phyloP scores from a whole-genome alignment of 2,113 vertebrate species.

The Psophia crepitans region DNA sequence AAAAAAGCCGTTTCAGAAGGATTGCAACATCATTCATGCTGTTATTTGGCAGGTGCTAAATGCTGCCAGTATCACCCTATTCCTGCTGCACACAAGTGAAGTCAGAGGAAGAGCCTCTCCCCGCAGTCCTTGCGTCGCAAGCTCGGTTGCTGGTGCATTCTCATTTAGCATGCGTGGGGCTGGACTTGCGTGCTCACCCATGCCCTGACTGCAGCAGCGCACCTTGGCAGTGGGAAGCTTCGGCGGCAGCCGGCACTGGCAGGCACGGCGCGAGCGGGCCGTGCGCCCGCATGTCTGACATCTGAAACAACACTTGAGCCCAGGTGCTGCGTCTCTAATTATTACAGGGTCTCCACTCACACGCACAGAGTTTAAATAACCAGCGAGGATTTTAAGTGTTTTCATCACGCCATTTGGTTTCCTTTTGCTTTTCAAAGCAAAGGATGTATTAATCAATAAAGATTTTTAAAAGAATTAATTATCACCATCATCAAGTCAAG shows the following conservation, averaged over 20 bases:
- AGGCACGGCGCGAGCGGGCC: neutral
- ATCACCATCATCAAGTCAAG: slow-evolving; percentile 62
- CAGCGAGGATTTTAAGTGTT: neutral
- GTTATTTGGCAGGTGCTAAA: neutral
- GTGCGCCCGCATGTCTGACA: neutral
- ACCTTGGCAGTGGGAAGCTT: neutral
- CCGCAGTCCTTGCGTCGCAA: rapidly evolving
- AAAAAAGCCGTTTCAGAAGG: neutral
- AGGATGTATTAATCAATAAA: slow-evolving; percentile 66
- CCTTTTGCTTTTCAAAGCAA: slow-evolving; percentile 50
- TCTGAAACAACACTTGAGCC: neutral
- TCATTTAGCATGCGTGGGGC: neutral
- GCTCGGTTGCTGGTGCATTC: rapidly evolving
- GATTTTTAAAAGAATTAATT: slow-evolving; percentile 76
- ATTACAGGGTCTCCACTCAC: neutral
- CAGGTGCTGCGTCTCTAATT: slow-evolving; percentile 40
- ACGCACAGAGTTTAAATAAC: slow-evolving; percentile 21
- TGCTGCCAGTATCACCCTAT: rapidly evolving
- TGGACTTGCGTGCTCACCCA: neutral
- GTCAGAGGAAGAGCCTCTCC: neutral
- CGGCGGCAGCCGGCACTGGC: neutral
- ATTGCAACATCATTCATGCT: rapidly evolving
- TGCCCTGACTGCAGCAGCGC: rapidly evolving
- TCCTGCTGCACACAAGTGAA: neutral
- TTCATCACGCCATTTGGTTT: neutral